A percentile compares a stretch with the other conserved stretches of the same genome.
Conservation (phyloP, 2,113 vertebrate species). For the Mirza zaza region DNA sequence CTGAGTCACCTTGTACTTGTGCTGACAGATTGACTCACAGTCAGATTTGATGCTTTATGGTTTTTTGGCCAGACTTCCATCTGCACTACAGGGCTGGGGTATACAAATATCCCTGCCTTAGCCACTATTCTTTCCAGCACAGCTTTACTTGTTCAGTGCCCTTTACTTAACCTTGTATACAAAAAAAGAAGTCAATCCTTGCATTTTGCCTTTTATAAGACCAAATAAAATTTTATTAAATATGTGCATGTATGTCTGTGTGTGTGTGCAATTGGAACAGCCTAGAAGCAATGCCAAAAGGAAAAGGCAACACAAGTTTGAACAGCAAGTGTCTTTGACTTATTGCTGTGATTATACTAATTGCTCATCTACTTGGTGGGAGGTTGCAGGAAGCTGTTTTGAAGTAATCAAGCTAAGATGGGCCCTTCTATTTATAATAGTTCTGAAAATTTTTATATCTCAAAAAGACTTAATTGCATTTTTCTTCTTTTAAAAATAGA, state of each 20-base stretch:
- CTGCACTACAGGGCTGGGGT: slow-evolving; percentile 65
- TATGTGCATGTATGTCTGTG: slow-evolving; percentile 27
- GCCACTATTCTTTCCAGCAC: slow-evolving; percentile 57
- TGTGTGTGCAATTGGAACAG: slow-evolving; percentile 11
- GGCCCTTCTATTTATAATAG: slow-evolving; percentile 86
- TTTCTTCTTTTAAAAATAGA: slow-evolving; percentile 74
- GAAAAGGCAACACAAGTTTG: slow-evolving; percentile 79
- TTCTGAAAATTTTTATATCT: slow-evolving; percentile 80
- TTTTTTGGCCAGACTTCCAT: slow-evolving; percentile 79
- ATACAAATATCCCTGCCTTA: slow-evolving; percentile 70
- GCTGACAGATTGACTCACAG: slow-evolving; percentile 83
- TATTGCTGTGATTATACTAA: slow-evolving; percentile 89
- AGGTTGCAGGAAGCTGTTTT: slow-evolving; percentile 87
- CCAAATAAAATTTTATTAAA: slow-evolving; percentile 49
- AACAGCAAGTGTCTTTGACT: slow-evolving; percentile 86
- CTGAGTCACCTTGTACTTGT: slow-evolving; percentile 70
- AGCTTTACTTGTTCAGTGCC: slow-evolving; percentile 59
- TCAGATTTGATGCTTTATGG: slow-evolving; percentile 79
- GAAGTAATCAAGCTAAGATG: slow-evolving; percentile 88
- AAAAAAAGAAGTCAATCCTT: slow-evolving; percentile 48
- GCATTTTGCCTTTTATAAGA: slow-evolving; percentile 18
- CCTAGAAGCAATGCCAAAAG: slow-evolving; percentile 73
- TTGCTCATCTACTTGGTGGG: slow-evolving; percentile 88
- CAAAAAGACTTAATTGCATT: slow-evolving; percentile 79
- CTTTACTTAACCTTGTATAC: slow-evolving; percentile 71